Evolutionary conservation across 2,888 invertebrate species (phyloP).

Genomic region (Drosophila recens): DNA sequence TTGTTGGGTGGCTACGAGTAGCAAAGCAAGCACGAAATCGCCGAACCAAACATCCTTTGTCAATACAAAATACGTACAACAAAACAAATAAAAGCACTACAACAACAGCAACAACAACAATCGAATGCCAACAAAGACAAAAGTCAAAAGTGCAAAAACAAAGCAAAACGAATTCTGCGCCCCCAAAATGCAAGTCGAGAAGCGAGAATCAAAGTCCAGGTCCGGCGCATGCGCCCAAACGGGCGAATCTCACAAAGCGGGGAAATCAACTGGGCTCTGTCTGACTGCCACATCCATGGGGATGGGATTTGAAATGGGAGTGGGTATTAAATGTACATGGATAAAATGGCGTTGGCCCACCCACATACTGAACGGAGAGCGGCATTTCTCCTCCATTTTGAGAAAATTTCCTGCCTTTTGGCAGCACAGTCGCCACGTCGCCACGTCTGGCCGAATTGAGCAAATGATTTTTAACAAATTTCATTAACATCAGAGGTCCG

Average conservation of each 20-base stretch:
- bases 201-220: slow-evolving; percentile 14
- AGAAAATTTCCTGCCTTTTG: slow-evolving; percentile 74
- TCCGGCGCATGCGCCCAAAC: slow-evolving; percentile 55
- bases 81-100: slow-evolving; percentile 64
- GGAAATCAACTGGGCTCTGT: slow-evolving; percentile 47
- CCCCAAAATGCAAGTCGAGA: slow-evolving; percentile 57
- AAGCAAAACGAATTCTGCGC: slow-evolving; percentile 49
- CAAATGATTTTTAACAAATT: slow-evolving; percentile 82
- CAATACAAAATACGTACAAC: slow-evolving; percentile 79
- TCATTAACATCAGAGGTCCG: slow-evolving; percentile 83
- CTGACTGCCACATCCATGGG: slow-evolving; percentile 4
- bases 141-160: slow-evolving; percentile 72
- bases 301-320: slow-evolving; percentile 5
- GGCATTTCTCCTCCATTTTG: slow-evolving; percentile 72
- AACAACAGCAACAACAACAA: slow-evolving; percentile 43
- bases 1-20: slow-evolving; percentile 49
- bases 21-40: slow-evolving; percentile 73
- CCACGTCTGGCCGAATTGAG: slow-evolving; percentile 55
- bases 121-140: slow-evolving; percentile 72
- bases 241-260: slow-evolving; percentile 60
- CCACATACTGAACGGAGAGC: slow-evolving; percentile 14
- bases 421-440: slow-evolving; percentile 29
- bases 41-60: slow-evolving; percentile 80
- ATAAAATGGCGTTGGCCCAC: slow-evolving; percentile 68
- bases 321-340: slow-evolving; percentile 13